phyloP scores from a whole-genome alignment of 64 coral and sea anemone genomes.

The Pachyseris speciosa region DNA sequence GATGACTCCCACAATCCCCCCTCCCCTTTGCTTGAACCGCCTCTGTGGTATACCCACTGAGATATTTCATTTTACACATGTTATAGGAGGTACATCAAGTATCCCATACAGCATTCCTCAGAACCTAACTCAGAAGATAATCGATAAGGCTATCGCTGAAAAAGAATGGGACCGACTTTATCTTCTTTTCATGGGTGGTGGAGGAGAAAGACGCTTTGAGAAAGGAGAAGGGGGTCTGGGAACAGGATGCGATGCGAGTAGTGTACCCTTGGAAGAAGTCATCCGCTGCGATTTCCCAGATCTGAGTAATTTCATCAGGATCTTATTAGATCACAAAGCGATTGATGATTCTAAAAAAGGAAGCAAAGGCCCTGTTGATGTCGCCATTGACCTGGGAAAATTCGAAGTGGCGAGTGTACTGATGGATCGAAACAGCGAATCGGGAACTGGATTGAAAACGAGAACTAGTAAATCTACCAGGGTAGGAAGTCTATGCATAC shows the following conservation, averaged over 20 bases:
- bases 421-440: not conserved
- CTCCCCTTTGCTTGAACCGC: too few relatives aligned
- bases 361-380: not conserved
- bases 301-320: not conserved
- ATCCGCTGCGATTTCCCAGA: not conserved
- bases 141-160: slow-evolving; percentile 9
- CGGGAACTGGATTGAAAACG: too few relatives aligned
- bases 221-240: slow-evolving; percentile 22
- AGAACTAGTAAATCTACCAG: too few relatives aligned
- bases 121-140: not conserved
- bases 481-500: not conserved
- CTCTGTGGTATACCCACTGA: not conserved
- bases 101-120: slow-evolving; percentile 24
- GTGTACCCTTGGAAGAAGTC: not conserved
- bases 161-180: slow-evolving; percentile 45
- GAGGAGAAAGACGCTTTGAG: not conserved
- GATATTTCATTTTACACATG: not conserved
- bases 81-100: slow-evolving; percentile 28
- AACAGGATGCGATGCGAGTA: slow-evolving; percentile 40
- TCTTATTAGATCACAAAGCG: slow-evolving; percentile 28
- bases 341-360: too few relatives aligned
- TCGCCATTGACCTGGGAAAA: slow-evolving; percentile 32
- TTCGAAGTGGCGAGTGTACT: slow-evolving; percentile 22
- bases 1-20: too few relatives aligned
- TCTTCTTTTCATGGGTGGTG: slow-evolving; percentile 40